Conservation (phyloP, 2,888 invertebrate genomes). For the Nomada ferruginata region DNA sequence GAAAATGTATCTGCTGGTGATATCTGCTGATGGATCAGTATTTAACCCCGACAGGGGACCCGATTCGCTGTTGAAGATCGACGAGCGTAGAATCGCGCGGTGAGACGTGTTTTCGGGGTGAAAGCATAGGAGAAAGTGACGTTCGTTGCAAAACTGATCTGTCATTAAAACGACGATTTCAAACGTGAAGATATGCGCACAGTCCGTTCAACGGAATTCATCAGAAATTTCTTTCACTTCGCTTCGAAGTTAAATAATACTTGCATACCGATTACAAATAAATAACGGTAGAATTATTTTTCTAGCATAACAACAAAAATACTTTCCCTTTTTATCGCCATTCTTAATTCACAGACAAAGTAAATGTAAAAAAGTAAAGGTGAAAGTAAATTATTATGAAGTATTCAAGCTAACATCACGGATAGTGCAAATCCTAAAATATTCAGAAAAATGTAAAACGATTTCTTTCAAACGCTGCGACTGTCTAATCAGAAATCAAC, state of each 20-base stretch:
- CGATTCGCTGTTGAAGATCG: conserved; percentile 63
- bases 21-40: conserved; percentile 69
- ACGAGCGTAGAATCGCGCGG: conserved; percentile 44
- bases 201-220: too few species aligned
- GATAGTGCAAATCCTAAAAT: too few species aligned
- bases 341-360: too few species aligned
- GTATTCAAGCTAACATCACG: too few species aligned
- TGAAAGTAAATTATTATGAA: too few species aligned
- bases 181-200: neutral
- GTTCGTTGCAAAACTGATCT: conserved; percentile 13
- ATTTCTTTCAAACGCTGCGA: too few species aligned
- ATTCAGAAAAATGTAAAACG: too few species aligned
- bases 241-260: neutral
- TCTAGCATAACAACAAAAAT: too few species aligned
- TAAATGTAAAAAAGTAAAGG: too few species aligned
- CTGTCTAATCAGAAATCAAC: too few species aligned
- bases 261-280: neutral
- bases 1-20: conserved; percentile 67
- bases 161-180: neutral
- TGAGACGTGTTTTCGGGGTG: conserved; percentile 53
- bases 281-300: neutral
- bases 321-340: too few species aligned
- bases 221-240: neutral
- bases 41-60: conserved; percentile 60
- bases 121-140: conserved; percentile 26